Base-by-base conservation (phyloP, 1,140 invertebrate species). In the Scylla paramamosain region DNA sequence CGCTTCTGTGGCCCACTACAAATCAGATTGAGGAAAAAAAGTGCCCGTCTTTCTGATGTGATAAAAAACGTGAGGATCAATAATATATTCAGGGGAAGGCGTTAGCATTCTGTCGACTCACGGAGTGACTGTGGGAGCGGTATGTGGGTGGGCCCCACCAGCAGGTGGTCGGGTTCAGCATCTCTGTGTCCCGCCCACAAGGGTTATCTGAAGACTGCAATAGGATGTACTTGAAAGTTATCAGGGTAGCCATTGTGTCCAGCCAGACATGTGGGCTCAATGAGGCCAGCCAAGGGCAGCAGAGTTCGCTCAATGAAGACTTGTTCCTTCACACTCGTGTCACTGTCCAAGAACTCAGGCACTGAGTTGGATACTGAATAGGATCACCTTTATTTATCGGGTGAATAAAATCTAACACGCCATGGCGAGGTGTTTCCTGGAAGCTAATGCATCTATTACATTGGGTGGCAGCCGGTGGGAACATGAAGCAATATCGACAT, bases 191-290 rank as follows among this genome's bases (percentile, higher is more conserved):
- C 52, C 16, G 52, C 52, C 52, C 4, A 12, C 12, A 12, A 77
- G 12, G 67, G 67, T 77, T 77, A 77, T 77, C 67, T 77, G 20
- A 77, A 77, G 20, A n/a, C 67, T n/a, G 20, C 67, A 77, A 77
- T 77, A n/a, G 67, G 67, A 77, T 77, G 67, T 77, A 77, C 67
- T 77, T 77, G 67, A 77, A 77, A n/a, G 67, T 8, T 77, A 77
- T 77, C 67, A 77, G 67, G 67, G 20, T 20, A n/a, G 67, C 67
- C 67, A 77, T 77, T 77, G 67, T 77, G 67, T 7, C 6, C 67
- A 77, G 67, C 67, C 67, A 77, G 67, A 77, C 67, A n/a, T 77
- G 67, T 77, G 67, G 67, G 67, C 67, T 77, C n/a, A 20, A 77
- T n/a, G 67, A 77, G 67, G 67, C 52, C 52, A 59, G 52, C 52